phyloP scores from a whole-genome alignment of 2,888 invertebrate genomes.

The Eucriotettix oculatus region DNA sequence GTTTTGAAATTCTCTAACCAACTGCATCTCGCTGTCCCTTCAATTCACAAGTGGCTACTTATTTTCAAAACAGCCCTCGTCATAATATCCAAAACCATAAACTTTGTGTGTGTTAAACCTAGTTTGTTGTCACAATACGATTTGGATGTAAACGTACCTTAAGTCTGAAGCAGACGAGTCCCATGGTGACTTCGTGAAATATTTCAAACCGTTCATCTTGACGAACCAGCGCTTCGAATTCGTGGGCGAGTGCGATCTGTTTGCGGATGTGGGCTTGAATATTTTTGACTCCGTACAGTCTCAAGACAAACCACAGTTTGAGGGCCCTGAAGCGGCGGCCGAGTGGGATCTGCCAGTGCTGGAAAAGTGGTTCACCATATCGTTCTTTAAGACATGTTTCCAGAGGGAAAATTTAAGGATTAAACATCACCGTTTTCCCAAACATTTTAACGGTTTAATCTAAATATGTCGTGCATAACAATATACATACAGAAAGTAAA shows the following conservation, averaged over 20 bases:
- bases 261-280: conserved; percentile 73
- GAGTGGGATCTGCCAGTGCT: conserved; percentile 93
- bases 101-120: no score
- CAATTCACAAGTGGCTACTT: no score
- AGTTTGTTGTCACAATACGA: no score
- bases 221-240: conserved; percentile 64
- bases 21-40: no score
- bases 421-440: no score
- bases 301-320: conserved; percentile 89
- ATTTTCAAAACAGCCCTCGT: not conserved
- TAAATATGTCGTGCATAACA: no score
- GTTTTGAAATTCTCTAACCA: no score
- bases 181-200: conserved; percentile 76
- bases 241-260: conserved; percentile 70
- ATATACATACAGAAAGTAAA: no score
- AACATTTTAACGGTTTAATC: no score
- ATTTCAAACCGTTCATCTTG: conserved; percentile 77
- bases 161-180: conserved; percentile 88
- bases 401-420: no score
- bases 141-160: conserved; percentile 36
- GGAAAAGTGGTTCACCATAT: conserved; percentile 6
- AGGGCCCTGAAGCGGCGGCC: conserved; percentile 84
- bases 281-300: conserved; percentile 76
- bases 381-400: no score
- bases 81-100: not conserved